Evolutionary conservation across 2,888 invertebrate species (phyloP).

Genomic region (Parochlus steinenii): DNA sequence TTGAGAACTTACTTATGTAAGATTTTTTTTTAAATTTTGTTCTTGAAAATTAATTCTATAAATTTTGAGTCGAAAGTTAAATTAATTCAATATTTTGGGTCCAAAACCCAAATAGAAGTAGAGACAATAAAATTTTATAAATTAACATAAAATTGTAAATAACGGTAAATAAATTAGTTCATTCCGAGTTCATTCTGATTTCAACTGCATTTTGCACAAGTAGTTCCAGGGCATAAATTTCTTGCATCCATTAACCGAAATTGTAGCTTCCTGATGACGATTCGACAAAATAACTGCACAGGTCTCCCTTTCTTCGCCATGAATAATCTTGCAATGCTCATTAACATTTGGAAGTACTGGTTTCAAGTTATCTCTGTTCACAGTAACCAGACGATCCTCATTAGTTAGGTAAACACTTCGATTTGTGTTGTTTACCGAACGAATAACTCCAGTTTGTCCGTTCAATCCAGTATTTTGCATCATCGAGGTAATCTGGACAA

Average conservation of each 20-base stretch:
- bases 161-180: no score
- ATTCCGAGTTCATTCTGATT: no score
- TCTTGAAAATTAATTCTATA: no score
- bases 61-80: no score
- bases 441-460: constrained; percentile 74
- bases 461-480: constrained; percentile 65
- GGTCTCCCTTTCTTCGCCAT: constrained; percentile 81
- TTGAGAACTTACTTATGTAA: no score
- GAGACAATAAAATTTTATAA: no score
- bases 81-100: no score
- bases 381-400: constrained; percentile 78
- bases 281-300: constrained; percentile 77
- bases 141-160: no score
- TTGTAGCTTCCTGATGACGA: constrained; percentile 83
- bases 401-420: constrained; percentile 75
- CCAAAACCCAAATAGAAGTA: no score
- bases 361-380: constrained; percentile 71
- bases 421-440: constrained; percentile 70
- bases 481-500: constrained; percentile 65
- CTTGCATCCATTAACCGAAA: constrained; percentile 57
- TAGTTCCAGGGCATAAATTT: constrained; percentile 55
- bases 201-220: constrained; percentile 61
- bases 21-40: no score
- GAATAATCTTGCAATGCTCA: constrained; percentile 79
- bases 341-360: constrained; percentile 76